phyloP scores from a whole-genome alignment of 2,113 vertebrate genomes.

The Columba livia region DNA sequence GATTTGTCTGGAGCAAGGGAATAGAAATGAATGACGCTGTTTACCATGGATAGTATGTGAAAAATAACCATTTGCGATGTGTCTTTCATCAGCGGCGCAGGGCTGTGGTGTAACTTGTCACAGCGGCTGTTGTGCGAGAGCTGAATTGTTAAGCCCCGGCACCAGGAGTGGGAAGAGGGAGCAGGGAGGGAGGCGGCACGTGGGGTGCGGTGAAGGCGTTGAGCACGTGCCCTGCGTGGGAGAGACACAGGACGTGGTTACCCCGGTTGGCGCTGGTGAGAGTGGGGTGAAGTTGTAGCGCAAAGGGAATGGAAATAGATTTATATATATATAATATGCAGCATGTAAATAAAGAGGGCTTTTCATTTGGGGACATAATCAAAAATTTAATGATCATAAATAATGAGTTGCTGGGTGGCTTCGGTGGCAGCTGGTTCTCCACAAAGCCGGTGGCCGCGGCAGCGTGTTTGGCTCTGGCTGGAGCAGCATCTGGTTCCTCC shows the following conservation, averaged over 20 bases:
- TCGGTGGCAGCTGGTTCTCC: too few species aligned
- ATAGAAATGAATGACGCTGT: constrained; percentile 56
- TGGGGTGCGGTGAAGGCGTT: background rate
- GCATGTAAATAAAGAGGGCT: background rate
- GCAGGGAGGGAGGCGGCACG: accelerated
- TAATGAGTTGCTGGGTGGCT: background rate
- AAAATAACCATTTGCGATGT: constrained; percentile 31
- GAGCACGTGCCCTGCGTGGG: accelerated
- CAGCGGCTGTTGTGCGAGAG: background rate
- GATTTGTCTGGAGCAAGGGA: constrained; percentile 62
- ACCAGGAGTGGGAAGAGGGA: background rate
- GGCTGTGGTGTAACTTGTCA: background rate
- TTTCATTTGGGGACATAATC: background rate
- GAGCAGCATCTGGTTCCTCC: background rate
- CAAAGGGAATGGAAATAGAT: background rate
- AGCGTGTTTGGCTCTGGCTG: too few species aligned
- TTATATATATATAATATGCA: background rate
- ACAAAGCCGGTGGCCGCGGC: too few species aligned
- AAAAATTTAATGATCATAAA: background rate
- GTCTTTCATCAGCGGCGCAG: background rate
- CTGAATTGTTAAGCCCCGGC: background rate
- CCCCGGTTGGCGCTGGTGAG: background rate
- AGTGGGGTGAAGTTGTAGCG: background rate
- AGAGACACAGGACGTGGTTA: background rate
- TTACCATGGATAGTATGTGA: constrained; percentile 7